Base-by-base conservation (phyloP, 2,113 vertebrate genomes). In the Rhabdomys dilectus region DNA sequence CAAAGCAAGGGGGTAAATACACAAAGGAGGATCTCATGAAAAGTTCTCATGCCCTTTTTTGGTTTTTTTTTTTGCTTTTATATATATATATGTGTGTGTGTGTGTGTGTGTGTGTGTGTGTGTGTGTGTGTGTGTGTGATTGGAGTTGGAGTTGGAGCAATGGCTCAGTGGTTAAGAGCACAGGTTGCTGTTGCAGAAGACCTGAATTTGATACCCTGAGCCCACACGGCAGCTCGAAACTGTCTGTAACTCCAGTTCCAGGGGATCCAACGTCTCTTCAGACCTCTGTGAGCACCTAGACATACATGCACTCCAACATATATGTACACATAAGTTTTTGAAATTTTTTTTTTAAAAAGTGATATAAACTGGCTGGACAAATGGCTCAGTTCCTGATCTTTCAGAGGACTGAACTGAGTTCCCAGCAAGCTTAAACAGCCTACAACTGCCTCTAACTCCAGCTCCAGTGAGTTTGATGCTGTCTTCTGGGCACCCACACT, bases 1-100 rank as follows among this genome's bases (percentile, higher is more conserved):
- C 39, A 86, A 97, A 94, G 78, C 60, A 87, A 91, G 45, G 81
- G 66, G 21, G 72, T 91, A 97, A 97, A 89, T 89, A 93, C 56
- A 36, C 4, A 94, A 94, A 89, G 58, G 78, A 76, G 26, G 21
- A 78, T 34, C 93, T 96, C 56, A 86, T 94, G 53, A 94, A 91
- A 93, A 73, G 90, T 80, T 92, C 31, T 36, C 91, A 56, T 86
- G 29, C 68, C 93, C 15, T 26, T 58, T 21, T 21, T 73, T 39
- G 3, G 45, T 45, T 45, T 45, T 45, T 45, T 45, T 45, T 45
- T 45, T 45, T 45, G 45, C 45, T 45, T 45, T 45, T n/a, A n/a
- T n/a, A n/a, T n/a, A n/a, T n/a, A n/a, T n/a, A n/a, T n/a, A n/a
- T n/a, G n/a, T n/a, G n/a, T n/a, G n/a, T n/a, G n/a, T n/a, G n/a